Evolutionary conservation across 2,797 vertebrate genomes (phyloP), one percentile per base, ranked within the genome.

Genomic region (Periophthalmus magnuspinnatus): DNA sequence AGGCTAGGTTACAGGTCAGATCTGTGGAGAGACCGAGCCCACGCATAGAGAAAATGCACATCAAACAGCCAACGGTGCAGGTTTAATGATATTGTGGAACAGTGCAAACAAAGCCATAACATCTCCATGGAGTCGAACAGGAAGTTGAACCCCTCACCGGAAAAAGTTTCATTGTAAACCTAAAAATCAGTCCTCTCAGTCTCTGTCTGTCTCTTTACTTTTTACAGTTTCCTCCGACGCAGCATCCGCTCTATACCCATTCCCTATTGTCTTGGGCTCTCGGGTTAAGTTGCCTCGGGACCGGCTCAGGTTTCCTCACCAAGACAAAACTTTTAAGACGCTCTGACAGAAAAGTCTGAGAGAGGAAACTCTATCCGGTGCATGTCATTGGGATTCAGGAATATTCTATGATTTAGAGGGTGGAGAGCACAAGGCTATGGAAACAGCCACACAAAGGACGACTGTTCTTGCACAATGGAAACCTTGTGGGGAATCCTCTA

Each of bases 401-500:
- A 89, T 84, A 90, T 85, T 84, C 76, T 81, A 81, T 90, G 89
- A 90, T 90, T 90, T 85, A 88, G 76, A 85, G 84, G 80, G 83
- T 82, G 83, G 82, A 81, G 81, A 88, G 88, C 78, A 70, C 50
- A 72, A 69, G 86, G 79, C 85, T 81, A 78, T 88, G 84, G 83
- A 83, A 85, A 90, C 85, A 80, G 68, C 72, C 70, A 72, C 79
- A 92, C 88, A 93, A 93, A 91, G 83, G 76, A 86, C 16, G 74
- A 77, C 84, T 92, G 89, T 92, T 90, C 85, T 77, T 83, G 75
- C 76, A 92, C 91, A 92, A 91, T 86, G 78, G 79, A 85, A 92
- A 88, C 86, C 75, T 82, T 92, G 88, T 91, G 83, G 75, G 77
- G 74, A 66, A 88, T 85, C 83, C 81, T 78, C 81, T 71, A 66